Evolutionary conservation across 2,113 vertebrate genomes (phyloP).

Genomic region (Vidua macroura): DNA sequence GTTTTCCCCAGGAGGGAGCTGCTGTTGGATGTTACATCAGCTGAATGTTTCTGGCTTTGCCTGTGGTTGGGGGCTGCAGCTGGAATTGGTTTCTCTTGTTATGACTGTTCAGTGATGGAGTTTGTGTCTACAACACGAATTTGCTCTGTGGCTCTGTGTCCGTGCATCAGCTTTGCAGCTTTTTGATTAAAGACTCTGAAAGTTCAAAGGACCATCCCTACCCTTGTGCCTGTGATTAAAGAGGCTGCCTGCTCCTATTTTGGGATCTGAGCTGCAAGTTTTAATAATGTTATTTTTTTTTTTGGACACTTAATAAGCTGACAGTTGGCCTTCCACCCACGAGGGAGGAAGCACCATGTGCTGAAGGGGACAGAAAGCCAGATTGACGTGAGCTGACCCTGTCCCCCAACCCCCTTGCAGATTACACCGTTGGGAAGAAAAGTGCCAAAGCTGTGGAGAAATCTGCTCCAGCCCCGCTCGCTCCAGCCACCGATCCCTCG

Average conservation of each 20-base stretch:
- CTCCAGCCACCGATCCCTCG: conserved; percentile 27
- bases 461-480: background rate
- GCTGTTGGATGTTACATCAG: background rate
- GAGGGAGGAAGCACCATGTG: background rate
- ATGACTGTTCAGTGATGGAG: background rate
- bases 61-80: background rate
- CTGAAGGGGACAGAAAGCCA: background rate
- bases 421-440: conserved; percentile 82
- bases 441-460: conserved; percentile 77
- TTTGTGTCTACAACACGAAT: background rate
- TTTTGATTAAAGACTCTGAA: conserved; percentile 20
- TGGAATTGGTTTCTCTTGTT: background rate
- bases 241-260: background rate
- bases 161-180: background rate
- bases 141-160: background rate
- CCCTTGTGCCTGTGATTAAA: background rate
- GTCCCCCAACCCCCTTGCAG: conserved; percentile 60
- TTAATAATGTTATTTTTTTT: background rate
- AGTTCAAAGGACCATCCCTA: conserved; percentile 11
- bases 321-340: background rate
- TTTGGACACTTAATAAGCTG: background rate
- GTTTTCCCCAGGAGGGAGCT: background rate
- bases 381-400: background rate
- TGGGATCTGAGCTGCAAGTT: background rate
- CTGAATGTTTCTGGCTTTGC: background rate